Percentiles rank a stretch among this genome's conserved stretches.
Conservation (phyloP, 2,113 vertebrate genomes). For the Oriolus oriolus region DNA sequence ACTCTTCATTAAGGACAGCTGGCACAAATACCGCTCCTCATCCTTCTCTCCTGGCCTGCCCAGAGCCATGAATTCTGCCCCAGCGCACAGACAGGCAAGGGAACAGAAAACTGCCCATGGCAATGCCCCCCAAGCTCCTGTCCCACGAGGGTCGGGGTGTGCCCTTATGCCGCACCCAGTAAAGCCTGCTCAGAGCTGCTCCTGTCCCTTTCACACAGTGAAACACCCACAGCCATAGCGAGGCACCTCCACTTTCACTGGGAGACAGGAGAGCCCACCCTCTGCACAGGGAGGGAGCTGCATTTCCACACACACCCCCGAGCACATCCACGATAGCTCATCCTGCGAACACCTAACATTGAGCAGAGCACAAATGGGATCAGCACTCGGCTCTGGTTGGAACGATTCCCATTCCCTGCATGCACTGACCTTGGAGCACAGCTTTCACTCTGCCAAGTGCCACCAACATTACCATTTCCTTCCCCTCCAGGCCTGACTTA, state of each 20-base stretch:
- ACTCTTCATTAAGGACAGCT: not conserved
- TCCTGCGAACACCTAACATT: rapidly evolving
- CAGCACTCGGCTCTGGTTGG: not conserved
- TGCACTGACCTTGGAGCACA: not conserved
- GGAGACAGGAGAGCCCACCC: not conserved
- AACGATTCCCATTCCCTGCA: not conserved
- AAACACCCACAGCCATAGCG: rapidly evolving
- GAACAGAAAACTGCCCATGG: no score
- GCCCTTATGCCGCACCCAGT: not conserved
- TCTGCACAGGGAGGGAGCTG: not conserved
- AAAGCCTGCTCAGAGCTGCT: not conserved
- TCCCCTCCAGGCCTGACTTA: not conserved
- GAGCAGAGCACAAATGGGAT: rapidly evolving
- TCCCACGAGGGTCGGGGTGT: rapidly evolving
- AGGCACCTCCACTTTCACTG: rapidly evolving
- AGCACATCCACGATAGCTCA: rapidly evolving
- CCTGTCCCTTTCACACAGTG: not conserved
- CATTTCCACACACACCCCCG: not conserved
- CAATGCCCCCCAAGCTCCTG: not conserved
- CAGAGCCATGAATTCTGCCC: not conserved
- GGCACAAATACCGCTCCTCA: not conserved
- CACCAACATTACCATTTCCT: not conserved
- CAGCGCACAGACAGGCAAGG: not conserved
- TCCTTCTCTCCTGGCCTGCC: not conserved
- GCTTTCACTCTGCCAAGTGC: not conserved